Conservation (phyloP, 2,888 invertebrate species). For the Anodontia alba region DNA sequence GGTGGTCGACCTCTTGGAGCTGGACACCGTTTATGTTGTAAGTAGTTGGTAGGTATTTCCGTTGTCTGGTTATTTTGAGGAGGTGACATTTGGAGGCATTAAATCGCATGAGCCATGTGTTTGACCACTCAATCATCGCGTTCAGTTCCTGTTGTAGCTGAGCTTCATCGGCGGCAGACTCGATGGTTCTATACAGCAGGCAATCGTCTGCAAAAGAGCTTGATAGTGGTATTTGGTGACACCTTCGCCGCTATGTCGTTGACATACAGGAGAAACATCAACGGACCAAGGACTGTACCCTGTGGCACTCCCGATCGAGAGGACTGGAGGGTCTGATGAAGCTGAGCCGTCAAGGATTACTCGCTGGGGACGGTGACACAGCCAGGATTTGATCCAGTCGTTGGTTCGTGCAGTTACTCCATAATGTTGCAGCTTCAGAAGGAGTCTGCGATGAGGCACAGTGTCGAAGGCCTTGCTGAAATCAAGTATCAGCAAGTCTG, state of each 20-base stretch:
- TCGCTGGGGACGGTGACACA: conserved; percentile 26
- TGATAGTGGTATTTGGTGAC: neutral
- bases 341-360: conserved; percentile 29
- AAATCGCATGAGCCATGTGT: too few species aligned
- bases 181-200: neutral
- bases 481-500: conserved; percentile 27
- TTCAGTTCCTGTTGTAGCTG: neutral
- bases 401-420: conserved; percentile 6
- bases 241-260: neutral
- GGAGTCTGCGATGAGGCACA: conserved; percentile 22
- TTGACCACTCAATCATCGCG: neutral
- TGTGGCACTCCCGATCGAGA: conserved; percentile 12
- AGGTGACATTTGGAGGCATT: neutral
- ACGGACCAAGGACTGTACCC: neutral
- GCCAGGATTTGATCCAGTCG: conserved; percentile 30
- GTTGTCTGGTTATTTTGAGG: neutral
- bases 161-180: neutral
- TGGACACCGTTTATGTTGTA: neutral
- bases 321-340: conserved; percentile 24
- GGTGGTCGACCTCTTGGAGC: neutral
- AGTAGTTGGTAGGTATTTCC: neutral
- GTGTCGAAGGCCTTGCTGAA: conserved; percentile 26
- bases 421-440: conserved; percentile 25
- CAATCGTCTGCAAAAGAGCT: conserved; percentile 3
- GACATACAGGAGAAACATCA: conserved; percentile 10